phyloP scores from a whole-genome alignment of 2,113 vertebrate species.

The Plectropomus leopardus region DNA sequence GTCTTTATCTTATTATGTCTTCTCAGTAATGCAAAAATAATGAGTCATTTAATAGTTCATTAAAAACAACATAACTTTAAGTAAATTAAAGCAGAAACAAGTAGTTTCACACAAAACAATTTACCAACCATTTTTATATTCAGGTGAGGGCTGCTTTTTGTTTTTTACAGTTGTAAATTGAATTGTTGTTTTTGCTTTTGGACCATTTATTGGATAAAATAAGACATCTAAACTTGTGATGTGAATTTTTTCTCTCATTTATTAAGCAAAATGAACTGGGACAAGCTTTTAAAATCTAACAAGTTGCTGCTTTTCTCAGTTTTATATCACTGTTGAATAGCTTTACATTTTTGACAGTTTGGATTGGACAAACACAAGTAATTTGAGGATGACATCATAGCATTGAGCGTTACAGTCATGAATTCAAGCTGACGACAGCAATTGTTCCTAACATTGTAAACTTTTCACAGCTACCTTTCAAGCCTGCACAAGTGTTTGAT shows the following conservation, averaged over 20 bases:
- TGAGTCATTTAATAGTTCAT: neutral
- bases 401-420: too few relatives aligned
- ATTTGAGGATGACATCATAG: too few relatives aligned
- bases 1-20: too few relatives aligned
- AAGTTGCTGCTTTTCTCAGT: neutral
- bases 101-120: neutral
- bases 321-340: neutral
- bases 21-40: neutral
- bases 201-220: neutral
- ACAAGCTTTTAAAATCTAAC: neutral
- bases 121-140: neutral
- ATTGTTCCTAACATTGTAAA: too few relatives aligned
- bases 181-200: neutral
- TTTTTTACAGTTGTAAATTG: neutral
- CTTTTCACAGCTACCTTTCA: constrained; percentile 12
- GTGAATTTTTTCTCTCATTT: neutral
- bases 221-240: neutral
- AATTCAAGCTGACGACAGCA: too few relatives aligned
- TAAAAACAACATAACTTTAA: neutral
- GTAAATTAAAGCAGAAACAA: neutral
- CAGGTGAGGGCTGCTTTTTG: neutral
- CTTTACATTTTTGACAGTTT: neutral
- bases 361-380: too few relatives aligned
- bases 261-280: neutral
- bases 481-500: constrained; percentile 16